phyloP scores from a whole-genome alignment of 2,113 vertebrate genomes.

The Ciconia maguari region DNA sequence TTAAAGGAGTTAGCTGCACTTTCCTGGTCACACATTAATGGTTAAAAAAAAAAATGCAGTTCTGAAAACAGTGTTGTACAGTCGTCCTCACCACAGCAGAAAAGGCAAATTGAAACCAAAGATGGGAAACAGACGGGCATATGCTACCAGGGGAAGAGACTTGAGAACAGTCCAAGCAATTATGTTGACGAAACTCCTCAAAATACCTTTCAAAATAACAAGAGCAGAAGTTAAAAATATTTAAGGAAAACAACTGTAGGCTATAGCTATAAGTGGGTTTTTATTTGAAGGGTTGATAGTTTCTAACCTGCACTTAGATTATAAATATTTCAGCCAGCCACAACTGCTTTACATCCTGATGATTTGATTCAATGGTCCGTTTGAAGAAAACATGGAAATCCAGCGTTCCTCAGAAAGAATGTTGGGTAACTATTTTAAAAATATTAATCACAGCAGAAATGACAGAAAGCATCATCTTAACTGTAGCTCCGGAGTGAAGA shows the following conservation, averaged over 20 bases:
- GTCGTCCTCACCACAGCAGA: not conserved
- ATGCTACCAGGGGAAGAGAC: not conserved
- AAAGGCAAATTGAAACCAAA: conserved; percentile 22
- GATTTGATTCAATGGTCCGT: not conserved
- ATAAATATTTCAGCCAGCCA: conserved; percentile 20
- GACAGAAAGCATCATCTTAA: not conserved
- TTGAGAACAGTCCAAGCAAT: not conserved
- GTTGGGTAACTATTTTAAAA: not conserved
- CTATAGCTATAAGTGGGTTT: not conserved
- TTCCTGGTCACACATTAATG: not conserved
- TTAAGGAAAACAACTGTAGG: conserved; percentile 27
- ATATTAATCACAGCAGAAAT: not conserved
- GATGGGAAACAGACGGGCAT: not conserved
- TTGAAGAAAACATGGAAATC: not conserved
- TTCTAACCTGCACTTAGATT: conserved; percentile 27
- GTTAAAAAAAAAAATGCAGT: not conserved
- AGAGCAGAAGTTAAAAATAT: conserved; percentile 26
- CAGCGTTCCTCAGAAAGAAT: not conserved
- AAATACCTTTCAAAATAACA: conserved; percentile 36
- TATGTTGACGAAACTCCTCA: not conserved
- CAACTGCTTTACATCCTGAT: not conserved
- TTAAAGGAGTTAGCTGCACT: not conserved
- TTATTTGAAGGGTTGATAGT: not conserved
- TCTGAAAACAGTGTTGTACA: not conserved
- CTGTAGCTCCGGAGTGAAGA: not conserved